Conservation (phyloP, 2,113 vertebrate genomes). For the Mus pahari region DNA sequence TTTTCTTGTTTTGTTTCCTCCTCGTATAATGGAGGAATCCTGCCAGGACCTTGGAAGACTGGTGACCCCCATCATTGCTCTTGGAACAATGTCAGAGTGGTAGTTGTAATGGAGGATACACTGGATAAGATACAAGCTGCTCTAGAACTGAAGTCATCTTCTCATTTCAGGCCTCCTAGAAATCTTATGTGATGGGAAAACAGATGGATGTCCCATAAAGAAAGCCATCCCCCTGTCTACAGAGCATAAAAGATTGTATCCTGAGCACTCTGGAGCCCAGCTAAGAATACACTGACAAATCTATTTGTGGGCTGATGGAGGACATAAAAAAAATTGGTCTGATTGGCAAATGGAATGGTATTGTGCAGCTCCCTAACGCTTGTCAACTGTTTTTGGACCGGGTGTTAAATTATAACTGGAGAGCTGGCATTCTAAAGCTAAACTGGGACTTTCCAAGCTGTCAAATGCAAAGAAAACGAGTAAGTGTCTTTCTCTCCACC, state of each 20-base stretch:
- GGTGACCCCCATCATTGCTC: not conserved
- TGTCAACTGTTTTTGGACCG: constrained; percentile 70
- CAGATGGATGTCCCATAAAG: constrained; percentile 81
- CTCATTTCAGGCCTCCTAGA: constrained; percentile 79
- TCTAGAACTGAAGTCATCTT: constrained; percentile 69
- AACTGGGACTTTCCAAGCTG: constrained; percentile 77
- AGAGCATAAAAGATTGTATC: constrained; percentile 68
- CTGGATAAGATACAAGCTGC: constrained; percentile 67
- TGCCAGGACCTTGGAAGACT: not conserved
- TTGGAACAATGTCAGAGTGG: not conserved
- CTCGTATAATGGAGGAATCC: not conserved
- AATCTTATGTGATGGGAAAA: constrained; percentile 69
- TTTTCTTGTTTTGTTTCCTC: no score
- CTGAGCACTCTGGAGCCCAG: constrained; percentile 65
- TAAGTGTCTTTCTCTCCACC: constrained; percentile 57
- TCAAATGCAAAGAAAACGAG: constrained; percentile 75
- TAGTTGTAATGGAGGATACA: constrained; percentile 14
- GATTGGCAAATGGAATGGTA: constrained; percentile 70
- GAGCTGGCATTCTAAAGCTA: constrained; percentile 66
- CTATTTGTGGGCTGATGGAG: constrained; percentile 76
- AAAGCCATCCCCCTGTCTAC: constrained; percentile 64
- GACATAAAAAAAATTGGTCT: constrained; percentile 76
- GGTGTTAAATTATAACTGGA: constrained; percentile 75
- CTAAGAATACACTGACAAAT: constrained; percentile 72
- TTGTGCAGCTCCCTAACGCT: constrained; percentile 39